Conservation (phyloP, 2,888 invertebrate genomes). For the Eledona agricola region DNA sequence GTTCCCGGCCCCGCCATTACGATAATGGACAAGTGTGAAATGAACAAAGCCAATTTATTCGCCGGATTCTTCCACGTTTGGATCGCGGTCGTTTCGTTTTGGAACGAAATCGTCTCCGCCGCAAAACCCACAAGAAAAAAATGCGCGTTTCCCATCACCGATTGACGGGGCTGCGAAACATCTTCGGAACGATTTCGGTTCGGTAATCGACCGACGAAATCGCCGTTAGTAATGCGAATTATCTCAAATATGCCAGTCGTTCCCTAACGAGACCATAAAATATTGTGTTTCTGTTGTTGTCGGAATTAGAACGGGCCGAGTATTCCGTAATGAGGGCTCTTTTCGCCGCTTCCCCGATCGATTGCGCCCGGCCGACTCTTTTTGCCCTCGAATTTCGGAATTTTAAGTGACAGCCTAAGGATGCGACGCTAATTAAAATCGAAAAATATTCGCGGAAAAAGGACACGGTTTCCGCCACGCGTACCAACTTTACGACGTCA, state of each 20-base stretch:
- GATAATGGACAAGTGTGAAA: slow-evolving; percentile 39
- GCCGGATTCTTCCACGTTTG: slow-evolving; percentile 32
- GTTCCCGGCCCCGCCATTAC: slow-evolving; percentile 30
- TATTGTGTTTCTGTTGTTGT: slow-evolving; percentile 41
- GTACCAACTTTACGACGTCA: slow-evolving; percentile 15
- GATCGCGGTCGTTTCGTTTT: slow-evolving; percentile 27
- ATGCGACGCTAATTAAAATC: no score
- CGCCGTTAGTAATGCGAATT: slow-evolving; percentile 41
- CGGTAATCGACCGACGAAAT: slow-evolving; percentile 40
- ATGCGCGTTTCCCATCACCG: slow-evolving; percentile 9
- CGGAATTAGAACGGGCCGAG: slow-evolving; percentile 45
- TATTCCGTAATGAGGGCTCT: slow-evolving; percentile 49
- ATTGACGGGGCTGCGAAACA: neutral
- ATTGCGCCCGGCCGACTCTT: slow-evolving; percentile 21
- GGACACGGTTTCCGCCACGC: slow-evolving; percentile 4
- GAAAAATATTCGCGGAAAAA: slow-evolving; percentile 18
- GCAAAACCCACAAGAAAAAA: slow-evolving; percentile 11
- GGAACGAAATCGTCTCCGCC: slow-evolving; percentile 23
- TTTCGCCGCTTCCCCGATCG: slow-evolving; percentile 25
- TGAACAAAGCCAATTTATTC: slow-evolving; percentile 31
- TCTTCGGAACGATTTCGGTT: slow-evolving; percentile 39
- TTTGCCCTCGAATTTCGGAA: slow-evolving; percentile 15
- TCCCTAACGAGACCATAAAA: slow-evolving; percentile 46
- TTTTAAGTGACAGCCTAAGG: slow-evolving; percentile 21
- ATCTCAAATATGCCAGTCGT: slow-evolving; percentile 47